Conservation (phyloP, 2,797 vertebrate genomes). For the Gambelia wislizenii region DNA sequence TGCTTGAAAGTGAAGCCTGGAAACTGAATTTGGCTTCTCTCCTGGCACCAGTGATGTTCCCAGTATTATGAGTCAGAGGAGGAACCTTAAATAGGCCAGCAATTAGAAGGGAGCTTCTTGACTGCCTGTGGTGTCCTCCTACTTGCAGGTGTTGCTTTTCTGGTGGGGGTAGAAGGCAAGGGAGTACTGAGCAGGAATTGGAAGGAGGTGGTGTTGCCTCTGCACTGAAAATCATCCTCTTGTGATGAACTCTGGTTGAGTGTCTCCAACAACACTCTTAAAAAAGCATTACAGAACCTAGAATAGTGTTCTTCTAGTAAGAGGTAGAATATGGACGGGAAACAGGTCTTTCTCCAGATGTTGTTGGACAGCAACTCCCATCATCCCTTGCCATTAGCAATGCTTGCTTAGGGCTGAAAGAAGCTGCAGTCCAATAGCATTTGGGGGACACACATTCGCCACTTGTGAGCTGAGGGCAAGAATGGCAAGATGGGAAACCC, state of each 20-base stretch:
- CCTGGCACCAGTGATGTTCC: constrained; percentile 67
- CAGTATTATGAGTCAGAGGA: constrained; percentile 66
- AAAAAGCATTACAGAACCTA: background rate
- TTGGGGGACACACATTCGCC: background rate
- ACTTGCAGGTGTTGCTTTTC: constrained; percentile 55
- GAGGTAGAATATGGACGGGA: background rate
- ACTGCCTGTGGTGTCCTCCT: constrained; percentile 55
- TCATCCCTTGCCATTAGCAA: background rate
- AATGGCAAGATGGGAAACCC: background rate
- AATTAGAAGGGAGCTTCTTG: constrained; percentile 52
- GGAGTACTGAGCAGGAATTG: constrained; percentile 15
- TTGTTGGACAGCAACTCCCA: background rate
- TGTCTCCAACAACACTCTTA: background rate
- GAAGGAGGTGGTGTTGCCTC: constrained; percentile 22
- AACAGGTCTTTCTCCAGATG: background rate
- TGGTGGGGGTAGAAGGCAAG: constrained; percentile 32
- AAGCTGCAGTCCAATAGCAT: background rate
- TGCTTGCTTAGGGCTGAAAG: background rate
- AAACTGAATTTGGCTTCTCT: constrained; percentile 61
- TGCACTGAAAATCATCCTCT: background rate
- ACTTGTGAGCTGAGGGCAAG: background rate
- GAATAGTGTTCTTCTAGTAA: background rate
- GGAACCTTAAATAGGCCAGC: constrained; percentile 62
- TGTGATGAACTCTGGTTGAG: background rate
- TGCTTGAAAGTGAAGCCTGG: constrained; percentile 54